phyloP scores from a whole-genome alignment of 2,113 vertebrate genomes.

The Paratilapia polleni region DNA sequence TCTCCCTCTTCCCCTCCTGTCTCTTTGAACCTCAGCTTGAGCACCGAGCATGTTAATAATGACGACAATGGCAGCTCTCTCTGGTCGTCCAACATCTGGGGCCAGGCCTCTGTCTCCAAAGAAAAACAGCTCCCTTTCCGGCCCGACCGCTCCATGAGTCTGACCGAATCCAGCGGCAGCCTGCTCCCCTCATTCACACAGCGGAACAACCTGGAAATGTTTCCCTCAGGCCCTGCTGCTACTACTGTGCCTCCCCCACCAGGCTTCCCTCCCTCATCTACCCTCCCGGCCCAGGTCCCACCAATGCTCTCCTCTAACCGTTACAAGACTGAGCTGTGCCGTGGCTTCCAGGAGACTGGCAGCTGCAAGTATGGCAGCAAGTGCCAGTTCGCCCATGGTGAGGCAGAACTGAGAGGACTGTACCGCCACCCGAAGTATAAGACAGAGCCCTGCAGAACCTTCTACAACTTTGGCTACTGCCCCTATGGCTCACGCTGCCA shows the following conservation, averaged over 20 bases:
- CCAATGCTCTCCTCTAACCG: constrained; percentile 77
- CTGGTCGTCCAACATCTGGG: constrained; percentile 80
- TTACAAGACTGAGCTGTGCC: constrained; percentile 86
- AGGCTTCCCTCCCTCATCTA: constrained; percentile 81
- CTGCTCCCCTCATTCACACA: constrained; percentile 59
- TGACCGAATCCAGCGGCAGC: constrained; percentile 78
- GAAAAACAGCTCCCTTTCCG: constrained; percentile 66
- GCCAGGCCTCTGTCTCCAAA: constrained; percentile 56
- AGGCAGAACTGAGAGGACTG: constrained; percentile 84
- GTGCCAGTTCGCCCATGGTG: constrained; percentile 90
- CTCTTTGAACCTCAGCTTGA: constrained; percentile 57
- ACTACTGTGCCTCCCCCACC: constrained; percentile 79
- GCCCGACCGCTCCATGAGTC: constrained; percentile 84
- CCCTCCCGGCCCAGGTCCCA: constrained; percentile 56
- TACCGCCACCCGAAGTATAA: constrained; percentile 93
- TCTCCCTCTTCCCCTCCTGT: constrained; percentile 52
- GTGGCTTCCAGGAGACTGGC: constrained; percentile 83
- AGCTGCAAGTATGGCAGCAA: constrained; percentile 85
- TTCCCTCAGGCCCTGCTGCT: constrained; percentile 72
- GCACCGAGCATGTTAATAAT: constrained; percentile 68
- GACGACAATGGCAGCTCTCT: constrained; percentile 52
- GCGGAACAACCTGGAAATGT: constrained; percentile 68
- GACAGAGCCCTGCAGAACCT: constrained; percentile 91
- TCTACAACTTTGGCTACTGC: constrained; percentile 90
- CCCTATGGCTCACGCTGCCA: constrained; percentile 91